Evolutionary conservation across 2,797 vertebrate species (phyloP), one percentile per base, ranked within the genome.

Genomic region (Cuculus canorus): DNA sequence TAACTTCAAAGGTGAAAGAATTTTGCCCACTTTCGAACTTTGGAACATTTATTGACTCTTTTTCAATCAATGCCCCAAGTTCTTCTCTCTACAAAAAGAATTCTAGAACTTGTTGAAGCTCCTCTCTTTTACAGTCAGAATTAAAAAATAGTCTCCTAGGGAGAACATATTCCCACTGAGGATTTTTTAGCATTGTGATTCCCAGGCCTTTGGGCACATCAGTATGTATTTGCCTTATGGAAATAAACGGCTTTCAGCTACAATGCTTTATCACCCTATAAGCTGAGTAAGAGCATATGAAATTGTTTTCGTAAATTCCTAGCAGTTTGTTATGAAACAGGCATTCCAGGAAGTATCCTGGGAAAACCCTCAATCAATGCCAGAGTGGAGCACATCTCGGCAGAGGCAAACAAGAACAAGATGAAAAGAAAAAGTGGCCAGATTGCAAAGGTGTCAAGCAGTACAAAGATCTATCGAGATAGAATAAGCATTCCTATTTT

Each of bases 141-240:
- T n/a, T 45, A 65, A 32, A 65, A 35, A 43, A 35, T 12, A 4
- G 52, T 32, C 57, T 65, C 32, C 28, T 37, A 54, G 52, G 41
- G 35, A 81, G 28, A 65, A 71, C 30, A 64, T 21, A 48, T 35
- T 79, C 35, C 35, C 57, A 52, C 82, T 92, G 32, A 83, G 53
- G 17, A 59, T 81, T 88, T 94, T 60, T 61, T 47, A 69, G 47
- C 59, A 76, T 37, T 88, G n/a, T 81, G 45, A 22, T 66, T 83
- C 86, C 81, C 57, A 69, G 82, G 28, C 54, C 35, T 35, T 66
- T 79, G 71, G 78, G 68, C 78, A 65, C 72, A 60, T 39, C 57
- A 88, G 72, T 39, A 88, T 48, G 93, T 48, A 87, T 52, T 72
- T 88, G 64, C 65, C 86, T 95, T 60, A 87, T 76, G 79, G 54